These are phyloP conservation scores for Sinohyriopsis cumingii DNA, from an alignment of 2,888 invertebrate species.

Conservation along the genomic window DNA sequence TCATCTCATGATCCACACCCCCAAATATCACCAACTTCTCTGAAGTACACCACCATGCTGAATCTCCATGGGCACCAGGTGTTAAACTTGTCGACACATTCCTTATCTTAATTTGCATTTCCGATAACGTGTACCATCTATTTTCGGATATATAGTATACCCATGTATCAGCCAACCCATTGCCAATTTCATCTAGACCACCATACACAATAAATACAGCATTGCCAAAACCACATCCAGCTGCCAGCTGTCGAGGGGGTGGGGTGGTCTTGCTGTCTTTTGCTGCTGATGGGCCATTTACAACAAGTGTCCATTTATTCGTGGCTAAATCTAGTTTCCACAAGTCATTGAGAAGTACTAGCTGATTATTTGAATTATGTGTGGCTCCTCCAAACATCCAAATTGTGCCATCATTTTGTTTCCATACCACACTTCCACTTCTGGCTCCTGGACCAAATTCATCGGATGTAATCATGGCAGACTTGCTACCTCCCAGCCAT, in stretches of 20 bases:
- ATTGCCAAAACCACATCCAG: slow-evolving; percentile 51
- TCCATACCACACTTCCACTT: slow-evolving; percentile 52
- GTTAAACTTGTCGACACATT: slow-evolving; percentile 6
- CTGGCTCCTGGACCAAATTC: slow-evolving; percentile 48
- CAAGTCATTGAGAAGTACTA: slow-evolving; percentile 51
- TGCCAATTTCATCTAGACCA: slow-evolving; percentile 45
- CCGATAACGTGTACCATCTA: slow-evolving; percentile 31
- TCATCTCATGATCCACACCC: slow-evolving; percentile 39
- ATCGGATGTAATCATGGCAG: slow-evolving; percentile 27
- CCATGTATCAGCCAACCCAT: slow-evolving; percentile 58
- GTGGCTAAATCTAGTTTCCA: slow-evolving; percentile 45
- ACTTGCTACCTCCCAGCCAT: slow-evolving; percentile 46
- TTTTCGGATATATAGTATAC: slow-evolving; percentile 39
- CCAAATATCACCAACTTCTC: slow-evolving; percentile 52
- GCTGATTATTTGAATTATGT: slow-evolving; percentile 25
- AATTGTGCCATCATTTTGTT: slow-evolving; percentile 29
- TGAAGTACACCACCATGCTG: slow-evolving; percentile 53
- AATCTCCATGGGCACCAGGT: slow-evolving; percentile 47
- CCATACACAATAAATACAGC: slow-evolving; percentile 56
- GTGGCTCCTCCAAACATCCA: slow-evolving; percentile 60
- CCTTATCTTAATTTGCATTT: slow-evolving; percentile 21
- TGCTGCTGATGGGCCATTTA: slow-evolving; percentile 36
- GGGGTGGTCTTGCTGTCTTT: slow-evolving; percentile 23
- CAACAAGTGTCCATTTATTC: slow-evolving; percentile 38
- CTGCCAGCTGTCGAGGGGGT: slow-evolving; percentile 42